These are phyloP conservation scores for Protonemura montana DNA, from an alignment of 2,888 invertebrate species.

Conservation along the genomic window DNA sequence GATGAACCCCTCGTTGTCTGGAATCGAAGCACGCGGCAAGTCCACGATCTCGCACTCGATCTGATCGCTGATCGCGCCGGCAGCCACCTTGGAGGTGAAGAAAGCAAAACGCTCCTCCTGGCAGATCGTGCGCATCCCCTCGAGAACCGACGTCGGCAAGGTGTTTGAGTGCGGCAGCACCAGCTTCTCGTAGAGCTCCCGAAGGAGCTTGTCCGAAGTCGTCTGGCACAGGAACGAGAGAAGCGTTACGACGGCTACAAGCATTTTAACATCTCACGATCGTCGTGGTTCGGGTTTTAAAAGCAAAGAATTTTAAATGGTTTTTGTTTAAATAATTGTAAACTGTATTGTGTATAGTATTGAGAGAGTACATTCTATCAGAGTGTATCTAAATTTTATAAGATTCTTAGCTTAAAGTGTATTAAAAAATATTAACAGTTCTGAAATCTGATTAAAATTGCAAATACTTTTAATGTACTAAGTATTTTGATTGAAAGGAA, in stretches of 20 bases:
- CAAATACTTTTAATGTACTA: too few relatives aligned
- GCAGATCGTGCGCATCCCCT: constrained; percentile 23
- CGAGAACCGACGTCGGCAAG: background rate
- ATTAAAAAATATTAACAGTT: too few relatives aligned
- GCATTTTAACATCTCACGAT: too few relatives aligned
- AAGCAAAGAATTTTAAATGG: too few relatives aligned
- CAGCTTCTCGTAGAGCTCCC: constrained; percentile 27
- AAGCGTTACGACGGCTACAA: background rate
- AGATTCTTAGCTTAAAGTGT: too few relatives aligned
- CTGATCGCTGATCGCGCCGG: constrained; percentile 13
- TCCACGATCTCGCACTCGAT: constrained; percentile 23
- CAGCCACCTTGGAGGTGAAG: constrained; percentile 30
- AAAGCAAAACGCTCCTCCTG: constrained; percentile 17
- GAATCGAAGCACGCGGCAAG: constrained; percentile 19
- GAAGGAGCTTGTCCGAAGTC: background rate
- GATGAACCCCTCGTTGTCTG: constrained; percentile 34
- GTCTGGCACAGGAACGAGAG: background rate
- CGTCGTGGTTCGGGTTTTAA: too few relatives aligned
- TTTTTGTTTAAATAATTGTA: too few relatives aligned
- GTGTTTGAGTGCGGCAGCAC: background rate
- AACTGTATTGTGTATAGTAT: too few relatives aligned
- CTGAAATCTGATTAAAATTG: too few relatives aligned
- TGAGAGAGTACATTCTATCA: too few relatives aligned
- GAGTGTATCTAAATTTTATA: too few relatives aligned
- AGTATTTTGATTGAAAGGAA: too few relatives aligned